phyloP scores from a whole-genome alignment of 2,113 vertebrate genomes.

The Ailuropoda melanoleuca region DNA sequence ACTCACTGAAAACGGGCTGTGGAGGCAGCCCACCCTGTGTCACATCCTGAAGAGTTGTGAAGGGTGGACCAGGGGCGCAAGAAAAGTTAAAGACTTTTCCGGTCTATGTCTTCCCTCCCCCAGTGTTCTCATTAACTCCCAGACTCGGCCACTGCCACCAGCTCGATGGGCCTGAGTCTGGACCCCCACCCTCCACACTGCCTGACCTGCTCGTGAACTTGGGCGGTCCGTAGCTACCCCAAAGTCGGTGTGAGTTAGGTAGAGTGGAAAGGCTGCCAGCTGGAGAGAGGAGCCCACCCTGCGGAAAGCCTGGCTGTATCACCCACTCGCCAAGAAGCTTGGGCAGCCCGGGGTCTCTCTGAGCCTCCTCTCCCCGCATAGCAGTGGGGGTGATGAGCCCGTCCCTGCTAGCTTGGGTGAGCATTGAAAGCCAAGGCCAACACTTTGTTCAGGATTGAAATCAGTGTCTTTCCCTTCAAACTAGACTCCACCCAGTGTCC shows the following conservation, averaged over 20 bases:
- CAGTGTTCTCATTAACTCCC: neutral
- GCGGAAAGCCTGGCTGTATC: accelerated
- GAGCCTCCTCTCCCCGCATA: accelerated
- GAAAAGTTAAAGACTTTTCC: neutral
- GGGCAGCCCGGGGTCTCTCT: neutral
- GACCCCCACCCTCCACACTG: neutral
- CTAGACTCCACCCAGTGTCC: neutral
- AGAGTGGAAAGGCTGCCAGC: too few relatives aligned
- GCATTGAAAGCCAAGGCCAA: too few relatives aligned
- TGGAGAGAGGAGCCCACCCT: neutral
- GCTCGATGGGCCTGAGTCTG: accelerated
- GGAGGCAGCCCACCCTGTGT: neutral
- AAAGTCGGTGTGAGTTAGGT: neutral
- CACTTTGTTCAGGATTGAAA: neutral
- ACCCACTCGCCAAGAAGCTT: neutral
- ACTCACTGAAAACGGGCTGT: neutral
- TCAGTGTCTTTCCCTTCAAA: neutral
- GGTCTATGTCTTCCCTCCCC: neutral
- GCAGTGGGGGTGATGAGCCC: too few relatives aligned
- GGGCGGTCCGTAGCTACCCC: neutral
- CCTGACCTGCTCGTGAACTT: neutral
- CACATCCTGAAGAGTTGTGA: neutral
- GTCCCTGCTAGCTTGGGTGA: neutral
- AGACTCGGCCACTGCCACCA: neutral
- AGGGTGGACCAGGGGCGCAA: neutral